A percentile compares a stretch with the other conserved stretches of the same genome.
phyloP scores from a whole-genome alignment of 1,140 invertebrate genomes.

The Drosophila persimilis region DNA sequence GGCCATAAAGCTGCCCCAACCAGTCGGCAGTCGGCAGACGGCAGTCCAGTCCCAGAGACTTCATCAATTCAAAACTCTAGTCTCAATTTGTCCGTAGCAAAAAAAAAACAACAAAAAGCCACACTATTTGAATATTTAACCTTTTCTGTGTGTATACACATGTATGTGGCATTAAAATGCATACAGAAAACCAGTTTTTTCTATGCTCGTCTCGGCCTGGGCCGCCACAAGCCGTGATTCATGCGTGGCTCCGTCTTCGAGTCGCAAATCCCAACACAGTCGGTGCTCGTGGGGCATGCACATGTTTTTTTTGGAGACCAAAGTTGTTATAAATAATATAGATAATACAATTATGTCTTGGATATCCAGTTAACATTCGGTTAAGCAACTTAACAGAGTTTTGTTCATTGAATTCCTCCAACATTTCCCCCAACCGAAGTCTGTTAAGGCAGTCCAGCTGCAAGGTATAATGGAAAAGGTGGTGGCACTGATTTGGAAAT shows the following conservation, averaged over 20 bases:
- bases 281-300: constrained; percentile 19
- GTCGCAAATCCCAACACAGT: constrained; percentile 38
- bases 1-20: constrained; percentile 3
- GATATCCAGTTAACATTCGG: no score
- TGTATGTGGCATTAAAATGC: constrained; percentile 46
- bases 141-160: constrained; percentile 54
- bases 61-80: constrained; percentile 31
- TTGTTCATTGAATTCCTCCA: no score
- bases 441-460: no score
- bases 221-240: constrained; percentile 67
- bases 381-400: no score
- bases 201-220: constrained; percentile 48
- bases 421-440: no score
- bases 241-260: constrained; percentile 59
- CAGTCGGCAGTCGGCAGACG: constrained; percentile 6
- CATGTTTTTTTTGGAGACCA: not conserved
- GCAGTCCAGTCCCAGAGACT: constrained; percentile 24
- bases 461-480: no score
- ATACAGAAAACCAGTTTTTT: constrained; percentile 77
- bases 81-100: constrained; percentile 36
- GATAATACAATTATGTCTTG: no score
- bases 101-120: constrained; percentile 18
- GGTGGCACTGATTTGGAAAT: no score
- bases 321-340: no score
- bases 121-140: constrained; percentile 70